Percentiles rank a stretch among this genome's conserved stretches.
These are phyloP conservation scores for Circaetus cinerascens DNA, from an alignment of 2,113 vertebrate genomes.

Conservation along the genomic window DNA sequence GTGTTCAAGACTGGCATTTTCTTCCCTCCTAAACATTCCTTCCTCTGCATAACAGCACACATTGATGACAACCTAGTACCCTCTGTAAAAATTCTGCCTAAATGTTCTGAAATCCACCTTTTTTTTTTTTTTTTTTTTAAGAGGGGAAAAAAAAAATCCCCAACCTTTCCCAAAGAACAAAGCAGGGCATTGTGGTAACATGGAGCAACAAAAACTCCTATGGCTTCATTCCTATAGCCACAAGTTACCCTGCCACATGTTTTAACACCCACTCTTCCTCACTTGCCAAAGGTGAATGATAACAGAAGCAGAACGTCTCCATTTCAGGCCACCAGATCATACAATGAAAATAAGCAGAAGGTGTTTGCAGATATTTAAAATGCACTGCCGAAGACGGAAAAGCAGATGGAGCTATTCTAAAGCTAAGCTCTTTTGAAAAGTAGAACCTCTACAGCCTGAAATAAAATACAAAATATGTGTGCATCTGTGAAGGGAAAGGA, in stretches of 20 bases:
- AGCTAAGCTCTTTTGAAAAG: not conserved
- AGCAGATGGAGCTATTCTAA: not conserved
- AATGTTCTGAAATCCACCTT: slow-evolving; percentile 1
- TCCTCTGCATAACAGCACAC: not conserved
- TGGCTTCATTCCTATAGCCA: not conserved
- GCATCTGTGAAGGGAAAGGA: not conserved
- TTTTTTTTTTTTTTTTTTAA: not conserved
- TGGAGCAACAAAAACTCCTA: not conserved
- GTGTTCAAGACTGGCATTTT: slow-evolving; percentile 56
- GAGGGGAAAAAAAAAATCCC: not conserved
- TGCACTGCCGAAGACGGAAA: not conserved
- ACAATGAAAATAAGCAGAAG: slow-evolving; percentile 6
- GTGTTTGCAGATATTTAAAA: not conserved
- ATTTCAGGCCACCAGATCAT: not conserved
- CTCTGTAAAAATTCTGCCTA: not conserved
- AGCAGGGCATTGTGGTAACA: not conserved
- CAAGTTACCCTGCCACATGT: not conserved
- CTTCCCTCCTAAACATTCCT: slow-evolving; percentile 18
- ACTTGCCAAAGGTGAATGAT: not conserved
- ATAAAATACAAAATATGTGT: not conserved
- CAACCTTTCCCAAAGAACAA: not conserved
- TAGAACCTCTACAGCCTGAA: not conserved
- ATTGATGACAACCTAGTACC: slow-evolving; percentile 24
- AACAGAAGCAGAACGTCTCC: not conserved
- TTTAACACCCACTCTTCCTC: not conserved